Percentiles rank a stretch among this genome's conserved stretches.
Conservation (phyloP, 2,113 vertebrate species). For the human (Homo sapiens) region DNA sequence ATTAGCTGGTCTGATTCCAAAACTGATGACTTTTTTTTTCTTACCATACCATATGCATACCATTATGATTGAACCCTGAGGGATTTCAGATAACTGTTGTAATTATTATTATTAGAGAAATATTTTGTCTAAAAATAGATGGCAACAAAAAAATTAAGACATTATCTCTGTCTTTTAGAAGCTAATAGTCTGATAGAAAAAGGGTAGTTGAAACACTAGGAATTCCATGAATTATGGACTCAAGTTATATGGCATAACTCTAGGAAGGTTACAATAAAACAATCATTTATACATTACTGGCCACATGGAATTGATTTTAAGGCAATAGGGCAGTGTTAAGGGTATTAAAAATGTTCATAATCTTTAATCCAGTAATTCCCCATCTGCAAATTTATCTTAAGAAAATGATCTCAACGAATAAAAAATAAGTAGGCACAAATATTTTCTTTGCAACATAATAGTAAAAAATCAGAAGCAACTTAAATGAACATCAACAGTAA, state of each 20-base stretch:
- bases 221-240: neutral
- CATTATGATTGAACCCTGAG: neutral
- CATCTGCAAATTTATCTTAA: conserved; percentile 23
- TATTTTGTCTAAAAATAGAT: conserved; percentile 30
- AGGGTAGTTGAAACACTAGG: neutral
- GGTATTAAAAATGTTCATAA: conserved; percentile 26
- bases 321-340: neutral
- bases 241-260: neutral
- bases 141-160: neutral
- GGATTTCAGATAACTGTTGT: conserved; percentile 34
- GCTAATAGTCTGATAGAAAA: neutral
- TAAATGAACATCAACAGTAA: neutral
- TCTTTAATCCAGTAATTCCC: neutral
- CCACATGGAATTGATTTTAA: neutral
- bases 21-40: neutral
- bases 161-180: neutral
- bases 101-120: conserved; percentile 40
- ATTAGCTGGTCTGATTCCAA: neutral
- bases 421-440: neutral
- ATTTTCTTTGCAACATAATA: neutral
- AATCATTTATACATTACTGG: neutral
- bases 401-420: neutral
- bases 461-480: conserved; percentile 13
- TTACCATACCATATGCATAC: neutral
- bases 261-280: neutral